These are phyloP conservation scores for Prunella himalayana DNA, from an alignment of 2,113 vertebrate genomes.

Conservation along the genomic window DNA sequence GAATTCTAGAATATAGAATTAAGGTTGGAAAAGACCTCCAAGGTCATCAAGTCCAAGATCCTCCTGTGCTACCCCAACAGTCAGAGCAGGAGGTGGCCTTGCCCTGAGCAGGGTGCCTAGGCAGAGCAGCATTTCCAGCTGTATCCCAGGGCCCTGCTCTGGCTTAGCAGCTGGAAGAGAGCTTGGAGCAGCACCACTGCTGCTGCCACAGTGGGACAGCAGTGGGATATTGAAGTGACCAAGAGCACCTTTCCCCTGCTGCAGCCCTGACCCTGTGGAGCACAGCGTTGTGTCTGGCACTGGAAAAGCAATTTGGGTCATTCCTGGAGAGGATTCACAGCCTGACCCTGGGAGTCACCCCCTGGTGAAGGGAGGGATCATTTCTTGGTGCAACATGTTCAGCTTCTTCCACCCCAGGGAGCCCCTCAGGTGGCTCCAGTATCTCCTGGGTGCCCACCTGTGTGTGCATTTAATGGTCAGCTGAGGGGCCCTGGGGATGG, in stretches of 20 bases:
- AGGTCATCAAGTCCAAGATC: background rate
- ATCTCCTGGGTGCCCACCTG: background rate
- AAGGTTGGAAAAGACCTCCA: background rate
- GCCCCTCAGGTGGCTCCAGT: rapidly evolving
- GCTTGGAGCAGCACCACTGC: background rate
- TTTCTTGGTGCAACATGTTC: rapidly evolving
- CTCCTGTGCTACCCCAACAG: rapidly evolving
- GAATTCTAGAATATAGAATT: too few relatives aligned
- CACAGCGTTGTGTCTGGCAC: rapidly evolving
- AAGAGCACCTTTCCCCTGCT: background rate
- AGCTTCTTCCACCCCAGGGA: background rate
- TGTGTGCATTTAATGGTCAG: background rate
- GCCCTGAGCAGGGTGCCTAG: background rate
- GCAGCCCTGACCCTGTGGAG: background rate
- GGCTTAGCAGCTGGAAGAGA: background rate
- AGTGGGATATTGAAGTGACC: background rate
- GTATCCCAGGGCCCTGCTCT: background rate
- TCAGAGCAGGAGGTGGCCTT: background rate
- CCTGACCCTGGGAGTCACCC: background rate
- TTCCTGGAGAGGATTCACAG: background rate
- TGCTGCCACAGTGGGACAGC: background rate
- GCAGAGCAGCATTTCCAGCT: background rate
- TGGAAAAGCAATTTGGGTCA: background rate
- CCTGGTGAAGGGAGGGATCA: background rate
- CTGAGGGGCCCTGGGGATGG: background rate